Base-by-base conservation (phyloP, 1,140 invertebrate genomes). In the Hyposmocoma kahamanoa region DNA sequence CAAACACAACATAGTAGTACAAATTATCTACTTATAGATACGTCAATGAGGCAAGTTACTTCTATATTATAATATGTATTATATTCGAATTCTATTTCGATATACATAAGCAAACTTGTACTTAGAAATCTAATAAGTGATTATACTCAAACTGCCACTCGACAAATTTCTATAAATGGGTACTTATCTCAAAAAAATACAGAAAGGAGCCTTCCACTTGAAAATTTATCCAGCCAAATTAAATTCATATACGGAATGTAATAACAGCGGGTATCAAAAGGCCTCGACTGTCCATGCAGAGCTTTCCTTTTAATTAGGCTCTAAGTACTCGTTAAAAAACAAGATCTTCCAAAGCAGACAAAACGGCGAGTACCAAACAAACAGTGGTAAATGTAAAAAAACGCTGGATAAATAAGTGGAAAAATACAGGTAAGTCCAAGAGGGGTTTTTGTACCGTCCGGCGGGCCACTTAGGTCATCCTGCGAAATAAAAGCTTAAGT, bases 241-340 rank as follows among this genome's bases (percentile, higher is more conserved):
- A 79, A 81, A 84, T 82, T 82, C 74, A 77, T 82, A 81, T 72
- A 81, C 67, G 69, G 65, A 80, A 79, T 67, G 72, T 80, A 72
- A 80, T 82, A 84, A 78, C 74, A 70, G 71, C 62, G 63, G 66
- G 77, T 77, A 75, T 84, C 79, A 84, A 84, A 84, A 84, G 79
- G 75, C 71, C 75, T 81, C 76, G 73, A 70, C 70, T 78, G 81
- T 81, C 77, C 79, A 73, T 73, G 62, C 65, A 67, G 64, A 67
- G 79, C 74, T 80, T 85, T 85, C 82, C 82, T 85, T 85, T 85
- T 85, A 85, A 85, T 85, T 85, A 85, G 82, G 75, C 77, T 72
- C 79, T 79, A 85, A 85, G 79, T 79, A 83, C 82, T 85, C 77
- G 77, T 83, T 83, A 83, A 83, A 82, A 83, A 84, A 83, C 77